phyloP scores from a whole-genome alignment of 2,113 vertebrate genomes.

The Planiliza haematocheilus region DNA sequence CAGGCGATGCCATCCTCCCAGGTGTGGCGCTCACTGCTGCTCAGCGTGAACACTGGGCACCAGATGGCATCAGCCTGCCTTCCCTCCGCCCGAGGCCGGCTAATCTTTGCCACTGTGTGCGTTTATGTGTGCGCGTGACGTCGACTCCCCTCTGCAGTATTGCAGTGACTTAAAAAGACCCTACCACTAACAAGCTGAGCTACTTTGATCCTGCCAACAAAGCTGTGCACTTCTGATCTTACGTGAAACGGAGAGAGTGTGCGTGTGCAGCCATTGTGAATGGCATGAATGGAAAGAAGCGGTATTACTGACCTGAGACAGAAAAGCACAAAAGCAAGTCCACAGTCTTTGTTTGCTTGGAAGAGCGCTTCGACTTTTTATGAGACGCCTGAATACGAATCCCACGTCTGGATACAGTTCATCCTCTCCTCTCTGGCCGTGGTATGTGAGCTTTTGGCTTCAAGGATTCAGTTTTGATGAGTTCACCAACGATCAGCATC shows the following conservation, averaged over 20 bases:
- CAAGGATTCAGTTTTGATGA: slow-evolving; percentile 20
- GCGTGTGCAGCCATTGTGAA: slow-evolving; percentile 7
- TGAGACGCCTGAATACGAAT: slow-evolving; percentile 2
- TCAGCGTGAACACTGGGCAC: slow-evolving; percentile 66
- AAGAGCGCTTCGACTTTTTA: background rate
- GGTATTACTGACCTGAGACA: background rate
- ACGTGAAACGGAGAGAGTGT: slow-evolving; percentile 12
- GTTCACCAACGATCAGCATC: background rate
- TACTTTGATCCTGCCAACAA: slow-evolving; percentile 41
- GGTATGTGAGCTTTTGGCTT: background rate
- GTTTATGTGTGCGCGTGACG: slow-evolving; percentile 33
- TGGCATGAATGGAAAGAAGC: slow-evolving; percentile 10
- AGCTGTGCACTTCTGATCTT: slow-evolving; percentile 20
- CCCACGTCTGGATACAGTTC: background rate
- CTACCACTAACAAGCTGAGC: slow-evolving; percentile 47
- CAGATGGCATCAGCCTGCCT: slow-evolving; percentile 68
- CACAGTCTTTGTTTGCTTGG: slow-evolving; percentile 11
- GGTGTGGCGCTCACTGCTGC: slow-evolving; percentile 72
- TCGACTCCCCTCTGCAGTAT: slow-evolving; percentile 27
- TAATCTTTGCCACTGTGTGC: slow-evolving; percentile 50
- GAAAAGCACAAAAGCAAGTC: slow-evolving; percentile 13
- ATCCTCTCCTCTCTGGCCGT: slow-evolving; percentile 1
- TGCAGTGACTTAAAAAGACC: slow-evolving; percentile 31
- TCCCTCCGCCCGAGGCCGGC: slow-evolving; percentile 53
- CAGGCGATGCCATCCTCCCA: slow-evolving; percentile 64